A percentile compares a stretch with the other conserved stretches of the same genome.
Conservation (phyloP, 2,113 vertebrate genomes). For the Columba livia region DNA sequence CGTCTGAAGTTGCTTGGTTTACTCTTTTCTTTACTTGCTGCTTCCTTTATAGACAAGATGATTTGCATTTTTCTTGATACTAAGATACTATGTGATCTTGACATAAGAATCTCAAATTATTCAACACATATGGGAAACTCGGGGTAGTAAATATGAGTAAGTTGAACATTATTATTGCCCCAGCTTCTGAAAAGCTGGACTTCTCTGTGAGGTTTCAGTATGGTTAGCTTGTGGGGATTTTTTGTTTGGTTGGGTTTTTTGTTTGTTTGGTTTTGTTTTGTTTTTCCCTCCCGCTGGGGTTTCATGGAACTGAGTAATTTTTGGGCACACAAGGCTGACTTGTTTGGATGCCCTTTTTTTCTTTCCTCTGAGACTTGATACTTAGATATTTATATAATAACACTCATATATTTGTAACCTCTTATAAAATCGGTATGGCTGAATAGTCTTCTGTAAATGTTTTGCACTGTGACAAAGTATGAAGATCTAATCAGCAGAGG, state of each 20-base stretch:
- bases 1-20: neutral
- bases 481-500: neutral
- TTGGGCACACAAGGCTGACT: neutral
- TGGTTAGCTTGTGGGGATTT: neutral
- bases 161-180: neutral
- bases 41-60: neutral
- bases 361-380: neutral
- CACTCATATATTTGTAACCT: neutral
- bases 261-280: neutral
- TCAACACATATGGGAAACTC: neutral
- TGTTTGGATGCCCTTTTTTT: neutral
- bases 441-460: neutral
- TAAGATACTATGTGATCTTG: neutral
- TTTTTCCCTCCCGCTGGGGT: neutral
- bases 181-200: neutral
- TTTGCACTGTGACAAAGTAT: neutral
- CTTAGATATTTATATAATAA: neutral
- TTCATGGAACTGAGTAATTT: neutral
- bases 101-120: neutral
- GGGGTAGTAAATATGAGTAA: neutral
- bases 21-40: neutral
- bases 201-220: fast-evolving
- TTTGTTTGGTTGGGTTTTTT: neutral
- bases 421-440: neutral
- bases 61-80: neutral